Evolutionary conservation across 2,113 vertebrate genomes (phyloP).

Genomic region (Parotia lawesii): DNA sequence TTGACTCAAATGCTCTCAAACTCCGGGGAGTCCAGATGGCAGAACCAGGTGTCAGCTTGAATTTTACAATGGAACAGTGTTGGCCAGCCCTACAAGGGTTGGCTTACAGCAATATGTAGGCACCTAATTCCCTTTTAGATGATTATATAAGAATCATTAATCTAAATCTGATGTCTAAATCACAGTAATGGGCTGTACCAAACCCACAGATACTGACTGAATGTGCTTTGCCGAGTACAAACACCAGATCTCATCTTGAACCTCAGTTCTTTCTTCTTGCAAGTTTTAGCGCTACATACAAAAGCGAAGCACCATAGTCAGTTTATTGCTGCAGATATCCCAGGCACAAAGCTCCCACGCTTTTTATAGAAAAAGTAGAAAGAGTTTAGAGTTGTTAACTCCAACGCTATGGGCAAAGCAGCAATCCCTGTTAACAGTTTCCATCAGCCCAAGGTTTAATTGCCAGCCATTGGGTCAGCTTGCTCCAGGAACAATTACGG

Average conservation of each 20-base stretch:
- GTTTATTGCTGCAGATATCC: constrained; percentile 53
- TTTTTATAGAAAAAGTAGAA: constrained; percentile 58
- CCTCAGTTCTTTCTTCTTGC: background rate
- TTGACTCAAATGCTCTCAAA: background rate
- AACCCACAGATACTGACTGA: background rate
- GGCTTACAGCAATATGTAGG: background rate
- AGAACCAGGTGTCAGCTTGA: background rate
- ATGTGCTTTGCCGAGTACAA: background rate
- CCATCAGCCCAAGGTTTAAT: constrained; percentile 61
- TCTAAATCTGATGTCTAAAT: background rate
- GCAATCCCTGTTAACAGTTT: constrained; percentile 53
- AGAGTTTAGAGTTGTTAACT: constrained; percentile 58
- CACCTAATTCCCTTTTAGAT: background rate
- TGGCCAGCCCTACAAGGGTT: background rate
- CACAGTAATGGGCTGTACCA: background rate
- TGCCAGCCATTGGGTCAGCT: constrained; percentile 31
- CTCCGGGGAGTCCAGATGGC: background rate
- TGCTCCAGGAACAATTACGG: constrained; percentile 61
- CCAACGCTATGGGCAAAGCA: constrained; percentile 25
- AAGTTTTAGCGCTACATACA: background rate
- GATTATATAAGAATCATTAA: background rate
- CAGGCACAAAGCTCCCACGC: constrained; percentile 12
- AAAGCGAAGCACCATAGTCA: constrained; percentile 13
- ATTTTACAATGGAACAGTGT: background rate
- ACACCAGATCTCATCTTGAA: background rate